Conservation (phyloP, 1,140 invertebrate species). For the Sesamia nonagrioides region DNA sequence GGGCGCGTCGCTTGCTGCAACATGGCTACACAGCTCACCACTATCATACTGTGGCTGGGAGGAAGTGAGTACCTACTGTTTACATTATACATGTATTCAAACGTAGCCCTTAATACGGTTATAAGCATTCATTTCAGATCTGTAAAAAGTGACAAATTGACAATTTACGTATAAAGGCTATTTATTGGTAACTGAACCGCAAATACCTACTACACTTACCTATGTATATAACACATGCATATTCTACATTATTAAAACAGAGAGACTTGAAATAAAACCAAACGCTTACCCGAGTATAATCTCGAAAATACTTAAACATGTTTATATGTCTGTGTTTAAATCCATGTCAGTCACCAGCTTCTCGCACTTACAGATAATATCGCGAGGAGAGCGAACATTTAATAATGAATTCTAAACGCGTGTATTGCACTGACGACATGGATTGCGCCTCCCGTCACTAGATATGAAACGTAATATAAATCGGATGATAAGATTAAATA, state of each 20-base stretch:
- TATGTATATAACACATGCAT: not conserved
- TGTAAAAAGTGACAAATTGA: no score
- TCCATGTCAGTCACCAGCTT: slow-evolving; percentile 34
- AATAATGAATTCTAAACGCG: slow-evolving; percentile 35
- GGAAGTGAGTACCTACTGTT: slow-evolving; percentile 60
- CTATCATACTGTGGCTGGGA: slow-evolving; percentile 76
- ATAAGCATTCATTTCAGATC: not conserved
- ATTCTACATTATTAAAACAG: slow-evolving; percentile 9
- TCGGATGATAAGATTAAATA: slow-evolving; percentile 34
- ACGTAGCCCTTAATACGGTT: not conserved
- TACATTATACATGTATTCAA: not conserved
- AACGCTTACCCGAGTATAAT: not conserved
- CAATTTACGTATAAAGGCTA: no score
- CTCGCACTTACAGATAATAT: slow-evolving; percentile 24
- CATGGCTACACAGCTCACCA: slow-evolving; percentile 74
- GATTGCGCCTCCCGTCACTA: slow-evolving; percentile 11
- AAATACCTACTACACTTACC: no score
- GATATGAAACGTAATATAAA: slow-evolving; percentile 18
- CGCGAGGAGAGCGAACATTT: slow-evolving; percentile 24
- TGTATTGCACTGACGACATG: slow-evolving; percentile 28
- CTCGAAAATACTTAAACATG: slow-evolving; percentile 1
- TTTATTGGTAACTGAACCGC: no score
- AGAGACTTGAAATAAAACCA: not conserved
- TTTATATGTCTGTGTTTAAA: slow-evolving; percentile 24
- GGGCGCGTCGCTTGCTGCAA: slow-evolving; percentile 53